A percentile compares a stretch with the other conserved stretches of the same genome.
Conservation (phyloP, 1,140 invertebrate genomes). For the Drosophila quadrilineata region DNA sequence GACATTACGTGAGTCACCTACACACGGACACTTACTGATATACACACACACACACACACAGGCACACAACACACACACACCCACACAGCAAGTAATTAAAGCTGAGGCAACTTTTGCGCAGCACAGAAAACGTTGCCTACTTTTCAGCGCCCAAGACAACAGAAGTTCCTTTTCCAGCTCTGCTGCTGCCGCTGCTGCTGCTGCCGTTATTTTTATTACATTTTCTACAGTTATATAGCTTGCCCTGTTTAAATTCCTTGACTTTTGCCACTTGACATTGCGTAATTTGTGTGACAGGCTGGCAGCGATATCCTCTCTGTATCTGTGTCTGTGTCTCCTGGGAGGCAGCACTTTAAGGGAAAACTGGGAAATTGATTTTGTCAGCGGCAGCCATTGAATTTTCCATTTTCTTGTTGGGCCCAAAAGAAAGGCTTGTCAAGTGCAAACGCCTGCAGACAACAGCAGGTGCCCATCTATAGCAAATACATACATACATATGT, state of each 20-base stretch:
- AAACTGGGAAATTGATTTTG: slow-evolving; percentile 44
- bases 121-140: slow-evolving; percentile 1
- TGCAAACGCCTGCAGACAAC: neutral
- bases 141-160: no score
- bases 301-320: no score
- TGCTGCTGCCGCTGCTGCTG: no score
- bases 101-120: slow-evolving; percentile 30
- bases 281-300: slow-evolving; percentile 33
- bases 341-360: slow-evolving; percentile 28
- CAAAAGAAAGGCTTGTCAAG: slow-evolving; percentile 48
- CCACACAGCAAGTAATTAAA: slow-evolving; percentile 62
- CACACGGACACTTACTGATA: slow-evolving; percentile 10
- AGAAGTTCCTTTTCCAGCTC: neutral
- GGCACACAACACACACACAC: no score
- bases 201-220: no score
- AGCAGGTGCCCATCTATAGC: no score
- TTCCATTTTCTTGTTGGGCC: slow-evolving; percentile 7
- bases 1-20: slow-evolving; percentile 34
- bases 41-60: no score
- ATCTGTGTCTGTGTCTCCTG: no score
- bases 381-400: neutral
- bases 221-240: neutral
- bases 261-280: slow-evolving; percentile 43
- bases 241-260: slow-evolving; percentile 25
- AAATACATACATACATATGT: no score